Conservation (phyloP, 64 coral and sea anemone species). For the Stylophora pistillata region DNA sequence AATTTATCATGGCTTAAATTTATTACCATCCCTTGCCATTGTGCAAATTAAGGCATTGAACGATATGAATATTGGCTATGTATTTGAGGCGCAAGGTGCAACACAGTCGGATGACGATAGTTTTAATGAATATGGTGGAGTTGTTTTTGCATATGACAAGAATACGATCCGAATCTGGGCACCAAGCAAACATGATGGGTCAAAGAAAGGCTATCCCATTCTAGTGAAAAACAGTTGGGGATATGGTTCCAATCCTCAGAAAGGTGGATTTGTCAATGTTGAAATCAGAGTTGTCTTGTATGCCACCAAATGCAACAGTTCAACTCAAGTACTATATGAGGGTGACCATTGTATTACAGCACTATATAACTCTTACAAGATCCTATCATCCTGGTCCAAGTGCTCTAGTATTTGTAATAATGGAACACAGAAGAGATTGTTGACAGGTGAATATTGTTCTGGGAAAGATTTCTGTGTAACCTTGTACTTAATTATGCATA, state of each 20-base stretch:
- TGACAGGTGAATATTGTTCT: conserved; percentile 56
- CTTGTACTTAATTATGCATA: too few species aligned
- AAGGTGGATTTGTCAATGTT: conserved; percentile 9
- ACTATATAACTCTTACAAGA: conserved; percentile 74
- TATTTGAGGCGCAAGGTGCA: conserved; percentile 88
- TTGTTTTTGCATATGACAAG: conserved; percentile 86
- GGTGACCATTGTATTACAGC: conserved; percentile 61
- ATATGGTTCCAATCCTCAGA: conserved; percentile 52
- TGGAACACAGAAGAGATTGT: conserved; percentile 54
- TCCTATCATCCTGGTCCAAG: conserved; percentile 57
- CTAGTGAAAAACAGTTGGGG: conserved; percentile 95
- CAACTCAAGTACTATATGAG: conserved; percentile 42
- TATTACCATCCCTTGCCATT: conserved; percentile 65
- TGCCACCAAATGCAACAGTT: conserved; percentile 49
- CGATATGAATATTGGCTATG: conserved; percentile 70
- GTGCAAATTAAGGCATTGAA: conserved; percentile 65
- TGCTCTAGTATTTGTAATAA: conserved; percentile 98
- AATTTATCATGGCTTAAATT: conserved; percentile 42
- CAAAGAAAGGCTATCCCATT: conserved; percentile 74
- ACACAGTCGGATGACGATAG: conserved; percentile 74
- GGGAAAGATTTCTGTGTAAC: not conserved
- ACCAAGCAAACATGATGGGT: conserved; percentile 62
- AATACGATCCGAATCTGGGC: conserved; percentile 86
- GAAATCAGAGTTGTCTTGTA: conserved; percentile 67
- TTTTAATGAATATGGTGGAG: conserved; percentile 81